Conservation (phyloP, 2,113 vertebrate genomes). For the Psittacara wagleri region DNA sequence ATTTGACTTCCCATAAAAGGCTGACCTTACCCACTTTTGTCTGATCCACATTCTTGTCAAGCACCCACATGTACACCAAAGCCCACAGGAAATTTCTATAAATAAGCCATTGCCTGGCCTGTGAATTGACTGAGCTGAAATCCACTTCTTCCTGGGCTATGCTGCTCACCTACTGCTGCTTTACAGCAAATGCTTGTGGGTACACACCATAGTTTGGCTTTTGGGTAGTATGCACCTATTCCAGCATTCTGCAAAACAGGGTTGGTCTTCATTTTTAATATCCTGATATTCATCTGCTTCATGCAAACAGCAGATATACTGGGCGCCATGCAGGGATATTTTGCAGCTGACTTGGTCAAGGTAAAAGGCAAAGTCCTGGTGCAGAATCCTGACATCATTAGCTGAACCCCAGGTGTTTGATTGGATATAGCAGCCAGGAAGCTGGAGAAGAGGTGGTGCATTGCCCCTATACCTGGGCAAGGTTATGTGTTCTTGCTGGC, state of each 20-base stretch:
- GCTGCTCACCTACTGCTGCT: background rate
- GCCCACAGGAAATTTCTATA: background rate
- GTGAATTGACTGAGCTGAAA: background rate
- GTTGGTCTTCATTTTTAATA: background rate
- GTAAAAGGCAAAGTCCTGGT: background rate
- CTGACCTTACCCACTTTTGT: background rate
- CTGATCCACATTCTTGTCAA: background rate
- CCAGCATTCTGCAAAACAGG: background rate
- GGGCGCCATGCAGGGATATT: fast-evolving
- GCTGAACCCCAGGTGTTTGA: background rate
- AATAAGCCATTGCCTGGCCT: background rate
- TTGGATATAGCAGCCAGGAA: background rate
- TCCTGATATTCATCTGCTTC: background rate
- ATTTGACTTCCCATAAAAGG: background rate
- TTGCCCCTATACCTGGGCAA: background rate
- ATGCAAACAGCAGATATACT: fast-evolving
- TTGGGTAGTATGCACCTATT: background rate
- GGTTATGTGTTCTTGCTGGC: fast-evolving
- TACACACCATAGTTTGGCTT: fast-evolving
- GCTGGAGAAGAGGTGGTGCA: fast-evolving
- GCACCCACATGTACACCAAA: fast-evolving
- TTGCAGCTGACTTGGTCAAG: background rate
- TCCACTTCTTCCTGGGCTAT: fast-evolving
- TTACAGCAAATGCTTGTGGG: background rate
- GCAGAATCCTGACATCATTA: background rate